Evolutionary conservation across 1,140 invertebrate species (phyloP).

Genomic region (Cydia fagiglandana): DNA sequence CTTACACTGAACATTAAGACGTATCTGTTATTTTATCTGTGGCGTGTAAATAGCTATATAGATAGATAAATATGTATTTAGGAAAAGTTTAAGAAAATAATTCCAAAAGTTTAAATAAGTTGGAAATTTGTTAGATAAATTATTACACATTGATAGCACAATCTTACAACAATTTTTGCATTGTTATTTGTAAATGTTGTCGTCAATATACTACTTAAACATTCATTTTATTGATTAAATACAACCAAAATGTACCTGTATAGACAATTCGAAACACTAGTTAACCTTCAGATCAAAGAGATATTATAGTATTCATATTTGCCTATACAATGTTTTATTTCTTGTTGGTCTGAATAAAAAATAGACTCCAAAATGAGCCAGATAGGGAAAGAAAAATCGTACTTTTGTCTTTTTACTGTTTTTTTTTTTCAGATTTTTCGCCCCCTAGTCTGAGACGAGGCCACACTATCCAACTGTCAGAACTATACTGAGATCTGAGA

Average conservation of each 20-base stretch:
- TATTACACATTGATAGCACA: conserved; percentile 16
- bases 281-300: neutral
- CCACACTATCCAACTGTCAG: neutral
- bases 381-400: neutral
- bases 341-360: neutral
- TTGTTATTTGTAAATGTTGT: neutral
- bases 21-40: conserved; percentile 19
- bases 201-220: neutral
- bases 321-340: neutral
- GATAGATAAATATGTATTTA: conserved; percentile 26
- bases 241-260: conserved; percentile 6
- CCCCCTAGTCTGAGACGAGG: neutral
- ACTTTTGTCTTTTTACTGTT: neutral
- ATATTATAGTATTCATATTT: neutral
- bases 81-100: conserved; percentile 26
- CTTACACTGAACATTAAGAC: conserved; percentile 25
- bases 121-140: conserved; percentile 4
- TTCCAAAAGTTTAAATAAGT: conserved; percentile 25
- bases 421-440: neutral
- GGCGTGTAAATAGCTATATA: conserved; percentile 24
- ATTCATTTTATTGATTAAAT: neutral
- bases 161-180: conserved; percentile 13
- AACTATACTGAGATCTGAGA: neutral
- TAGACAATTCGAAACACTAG: neutral
- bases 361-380: neutral